Base-by-base conservation (phyloP, 2,113 vertebrate genomes). In the Chaetura pelagica region DNA sequence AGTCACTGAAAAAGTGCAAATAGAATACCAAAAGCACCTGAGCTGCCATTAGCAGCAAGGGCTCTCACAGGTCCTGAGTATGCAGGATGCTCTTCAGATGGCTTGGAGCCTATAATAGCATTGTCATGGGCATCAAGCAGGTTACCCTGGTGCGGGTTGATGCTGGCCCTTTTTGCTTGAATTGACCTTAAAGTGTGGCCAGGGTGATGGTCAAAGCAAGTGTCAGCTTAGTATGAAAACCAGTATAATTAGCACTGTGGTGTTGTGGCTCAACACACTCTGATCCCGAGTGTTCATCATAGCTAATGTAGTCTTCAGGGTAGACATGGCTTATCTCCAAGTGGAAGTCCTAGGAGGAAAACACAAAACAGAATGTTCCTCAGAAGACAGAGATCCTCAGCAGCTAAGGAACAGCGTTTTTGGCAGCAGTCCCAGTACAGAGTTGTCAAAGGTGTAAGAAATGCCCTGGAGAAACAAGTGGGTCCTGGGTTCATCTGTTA, bases 181-280 rank as follows among this genome's bases (percentile, higher is more conserved):
- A 13, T 51, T 63, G 55, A 67, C 66, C 26, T n/a, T 26, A 24
- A 55, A 13, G 7, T n/a, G 62, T 49, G 0, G 0, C 14, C 58
- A 79, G 46, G 27, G 30, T 22, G 22, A 20, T 48, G 30, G 17
- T 87, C n/a, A 40, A 72, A 79, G 62, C 57, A 68, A 34, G 16
- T 20, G 40, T 67, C 48, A 4, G 58, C 71, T 91, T 64, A 44
- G 15, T 54, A 3, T 49, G 48, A 85, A 55, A 55, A 58, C 0
- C 29, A 52, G 11, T 40, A 1, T 71, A 69, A 77, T 71, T 34
- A 57, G 44, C 30, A 15, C 12, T 18, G 55, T 16, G 26, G 21
- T 68, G 15, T 19, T 59, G 49, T 42, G 30, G 34, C 73, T 74
- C 59, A 69, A 27, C 24, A 14, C 30, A 2, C 68, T 46, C 29